Percentiles rank a stretch among this genome's conserved stretches.
Conservation (phyloP, 1,140 invertebrate genomes). For the Conus betulinus region DNA sequence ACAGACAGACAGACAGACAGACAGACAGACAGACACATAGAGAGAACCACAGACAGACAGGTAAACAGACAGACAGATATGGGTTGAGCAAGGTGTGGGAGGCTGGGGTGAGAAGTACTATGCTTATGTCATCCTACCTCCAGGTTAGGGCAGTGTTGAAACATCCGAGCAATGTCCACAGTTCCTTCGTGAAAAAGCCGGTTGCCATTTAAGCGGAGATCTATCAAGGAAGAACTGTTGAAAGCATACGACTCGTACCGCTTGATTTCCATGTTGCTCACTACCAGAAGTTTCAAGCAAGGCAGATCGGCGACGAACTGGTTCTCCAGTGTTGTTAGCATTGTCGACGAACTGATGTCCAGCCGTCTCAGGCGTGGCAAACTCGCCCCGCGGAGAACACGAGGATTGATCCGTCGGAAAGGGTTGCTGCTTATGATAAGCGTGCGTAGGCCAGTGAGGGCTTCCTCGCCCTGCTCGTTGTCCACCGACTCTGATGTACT, state of each 20-base stretch:
- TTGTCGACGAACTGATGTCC: conserved; percentile 25
- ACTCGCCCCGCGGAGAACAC: background rate
- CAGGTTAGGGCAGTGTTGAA: conserved; percentile 15
- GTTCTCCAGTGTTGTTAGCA: conserved; percentile 20
- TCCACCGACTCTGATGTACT: background rate
- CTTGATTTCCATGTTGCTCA: background rate
- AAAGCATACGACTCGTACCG: background rate
- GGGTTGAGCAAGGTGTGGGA: background rate
- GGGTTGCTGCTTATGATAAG: background rate
- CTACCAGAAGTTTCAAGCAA: background rate
- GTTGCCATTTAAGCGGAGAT: background rate
- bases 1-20: background rate
- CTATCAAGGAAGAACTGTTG: conserved; percentile 2
- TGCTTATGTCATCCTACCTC: background rate
- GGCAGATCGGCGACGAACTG: conserved; percentile 27
- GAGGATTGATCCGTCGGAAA: background rate
- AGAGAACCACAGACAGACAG: background rate
- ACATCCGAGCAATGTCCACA: background rate
- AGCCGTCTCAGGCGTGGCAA: background rate
- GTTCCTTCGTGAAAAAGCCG: background rate
- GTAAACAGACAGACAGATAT: background rate
- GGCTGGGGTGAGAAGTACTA: background rate
- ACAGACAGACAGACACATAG: background rate
- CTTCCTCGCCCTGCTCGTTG: background rate
- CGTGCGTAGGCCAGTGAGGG: background rate